Conservation (phyloP, 2,113 vertebrate genomes). For the Antennarius striatus region DNA sequence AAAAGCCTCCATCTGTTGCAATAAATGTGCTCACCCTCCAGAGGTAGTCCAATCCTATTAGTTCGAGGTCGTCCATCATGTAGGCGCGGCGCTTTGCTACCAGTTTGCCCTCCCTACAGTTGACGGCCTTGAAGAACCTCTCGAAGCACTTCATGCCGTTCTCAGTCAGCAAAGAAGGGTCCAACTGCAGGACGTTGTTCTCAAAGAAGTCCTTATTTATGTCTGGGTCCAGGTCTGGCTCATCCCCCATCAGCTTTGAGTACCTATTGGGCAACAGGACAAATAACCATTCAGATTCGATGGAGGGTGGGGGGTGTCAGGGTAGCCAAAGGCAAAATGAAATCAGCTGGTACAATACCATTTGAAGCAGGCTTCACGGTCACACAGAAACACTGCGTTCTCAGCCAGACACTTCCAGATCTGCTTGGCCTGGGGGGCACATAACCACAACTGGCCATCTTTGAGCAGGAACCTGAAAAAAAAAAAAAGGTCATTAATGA, state of each 20-base stretch:
- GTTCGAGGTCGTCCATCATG: conserved; percentile 99
- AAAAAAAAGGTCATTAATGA: conserved; percentile 16
- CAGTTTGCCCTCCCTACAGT: conserved; percentile 98
- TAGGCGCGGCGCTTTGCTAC: conserved; percentile 97
- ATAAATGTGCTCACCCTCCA: conserved; percentile 89
- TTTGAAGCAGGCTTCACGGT: conserved; percentile 99
- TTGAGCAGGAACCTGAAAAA: conserved; percentile 92
- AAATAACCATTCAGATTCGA: neutral
- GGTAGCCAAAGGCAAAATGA: neutral
- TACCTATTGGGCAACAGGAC: conserved; percentile 67
- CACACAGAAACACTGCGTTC: conserved; percentile 98
- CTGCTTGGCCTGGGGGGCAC: conserved; percentile 98
- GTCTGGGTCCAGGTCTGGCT: conserved; percentile 98
- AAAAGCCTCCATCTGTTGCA: neutral
- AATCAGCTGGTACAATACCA: conserved; percentile 77
- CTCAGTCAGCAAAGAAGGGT: conserved; percentile 97
- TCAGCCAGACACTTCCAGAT: conserved; percentile 99
- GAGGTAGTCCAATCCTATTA: conserved; percentile 99
- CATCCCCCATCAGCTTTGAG: conserved; percentile 99
- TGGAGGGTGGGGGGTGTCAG: neutral
- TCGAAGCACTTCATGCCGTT: conserved; percentile 99
- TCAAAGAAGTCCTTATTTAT: conserved; percentile 99
- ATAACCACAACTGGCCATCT: conserved; percentile 98
- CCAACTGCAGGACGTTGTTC: conserved; percentile 98
- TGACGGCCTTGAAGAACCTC: conserved; percentile 99